Conservation (phyloP, 1,140 invertebrate genomes). For the Atta texana region DNA sequence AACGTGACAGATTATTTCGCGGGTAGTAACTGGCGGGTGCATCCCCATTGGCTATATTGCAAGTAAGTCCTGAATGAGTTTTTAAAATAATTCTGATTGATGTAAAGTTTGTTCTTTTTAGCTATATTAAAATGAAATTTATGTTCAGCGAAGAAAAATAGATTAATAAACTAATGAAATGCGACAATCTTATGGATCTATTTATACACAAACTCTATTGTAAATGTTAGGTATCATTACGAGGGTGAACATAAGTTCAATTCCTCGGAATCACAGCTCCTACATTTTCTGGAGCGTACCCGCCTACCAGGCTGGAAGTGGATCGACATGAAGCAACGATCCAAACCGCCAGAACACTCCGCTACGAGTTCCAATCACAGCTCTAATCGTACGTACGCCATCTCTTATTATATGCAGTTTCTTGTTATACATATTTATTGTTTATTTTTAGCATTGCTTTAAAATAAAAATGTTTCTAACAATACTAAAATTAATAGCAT, state of each 20-base stretch:
- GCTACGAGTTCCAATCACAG: constrained; percentile 77
- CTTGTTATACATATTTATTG: neutral
- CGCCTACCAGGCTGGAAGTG: constrained; percentile 92
- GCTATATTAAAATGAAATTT: neutral
- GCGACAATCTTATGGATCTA: no score
- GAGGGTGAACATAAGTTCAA: constrained; percentile 84
- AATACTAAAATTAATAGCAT: constrained; percentile 12
- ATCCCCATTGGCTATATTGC: constrained; percentile 93
- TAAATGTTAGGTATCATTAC: constrained; percentile 86
- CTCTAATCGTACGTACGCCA: constrained; percentile 64
- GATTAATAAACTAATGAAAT: neutral
- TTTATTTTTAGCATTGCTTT: neutral
- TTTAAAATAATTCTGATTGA: neutral
- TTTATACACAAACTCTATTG: neutral
- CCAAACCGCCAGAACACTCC: constrained; percentile 87
- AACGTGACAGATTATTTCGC: constrained; percentile 90
- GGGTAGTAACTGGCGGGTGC: constrained; percentile 94
- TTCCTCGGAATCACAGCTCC: constrained; percentile 90
- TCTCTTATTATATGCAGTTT: neutral
- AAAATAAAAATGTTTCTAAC: neutral
- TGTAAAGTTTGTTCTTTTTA: neutral
- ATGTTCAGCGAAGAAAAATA: neutral
- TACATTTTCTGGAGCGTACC: constrained; percentile 92
- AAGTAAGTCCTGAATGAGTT: constrained; percentile 78
- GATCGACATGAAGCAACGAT: constrained; percentile 87